Percentiles rank a stretch among this genome's conserved stretches.
Conservation (phyloP, 2,888 invertebrate species). For the Cecidostiba fungosa region DNA sequence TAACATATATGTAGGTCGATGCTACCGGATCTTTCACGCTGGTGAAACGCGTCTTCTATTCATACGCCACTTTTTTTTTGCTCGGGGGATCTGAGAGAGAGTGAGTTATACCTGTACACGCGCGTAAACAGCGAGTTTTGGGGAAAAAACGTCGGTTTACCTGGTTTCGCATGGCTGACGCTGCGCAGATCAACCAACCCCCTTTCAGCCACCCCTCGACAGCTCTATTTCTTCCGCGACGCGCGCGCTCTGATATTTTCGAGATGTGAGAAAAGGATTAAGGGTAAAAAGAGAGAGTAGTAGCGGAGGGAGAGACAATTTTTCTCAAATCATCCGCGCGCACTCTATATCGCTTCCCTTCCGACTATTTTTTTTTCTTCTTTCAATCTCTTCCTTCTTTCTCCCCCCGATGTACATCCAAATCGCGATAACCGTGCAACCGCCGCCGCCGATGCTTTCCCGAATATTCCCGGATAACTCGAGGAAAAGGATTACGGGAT, state of each 20-base stretch:
- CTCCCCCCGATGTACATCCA: conserved; percentile 5
- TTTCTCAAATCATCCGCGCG: conserved; percentile 62
- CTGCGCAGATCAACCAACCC: neutral
- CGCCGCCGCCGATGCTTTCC: neutral
- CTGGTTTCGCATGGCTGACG: conserved; percentile 58
- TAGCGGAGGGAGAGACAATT: conserved; percentile 59
- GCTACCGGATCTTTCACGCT: conserved; percentile 63
- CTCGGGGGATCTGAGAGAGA: neutral
- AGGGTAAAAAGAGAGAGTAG: conserved; percentile 56
- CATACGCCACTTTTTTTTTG: conserved; percentile 51
- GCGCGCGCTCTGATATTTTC: conserved; percentile 61
- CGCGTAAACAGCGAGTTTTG: conserved; percentile 68
- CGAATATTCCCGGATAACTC: neutral
- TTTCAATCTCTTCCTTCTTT: neutral
- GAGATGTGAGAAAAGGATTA: conserved; percentile 78
- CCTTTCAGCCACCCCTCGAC: conserved; percentile 16
- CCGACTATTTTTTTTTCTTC: neutral
- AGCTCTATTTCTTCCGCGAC: conserved; percentile 24
- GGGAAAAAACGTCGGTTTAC: conserved; percentile 68
- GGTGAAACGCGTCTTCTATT: conserved; percentile 21
- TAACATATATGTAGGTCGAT: conserved; percentile 70
- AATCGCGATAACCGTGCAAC: conserved; percentile 38
- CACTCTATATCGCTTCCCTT: conserved; percentile 25
- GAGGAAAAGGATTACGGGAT: neutral
- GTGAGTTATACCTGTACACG: neutral